Evolutionary conservation across 2,797 vertebrate genomes (phyloP), one percentile per base, ranked within the genome.

Genomic region (Enteromius unitaeniatus): DNA sequence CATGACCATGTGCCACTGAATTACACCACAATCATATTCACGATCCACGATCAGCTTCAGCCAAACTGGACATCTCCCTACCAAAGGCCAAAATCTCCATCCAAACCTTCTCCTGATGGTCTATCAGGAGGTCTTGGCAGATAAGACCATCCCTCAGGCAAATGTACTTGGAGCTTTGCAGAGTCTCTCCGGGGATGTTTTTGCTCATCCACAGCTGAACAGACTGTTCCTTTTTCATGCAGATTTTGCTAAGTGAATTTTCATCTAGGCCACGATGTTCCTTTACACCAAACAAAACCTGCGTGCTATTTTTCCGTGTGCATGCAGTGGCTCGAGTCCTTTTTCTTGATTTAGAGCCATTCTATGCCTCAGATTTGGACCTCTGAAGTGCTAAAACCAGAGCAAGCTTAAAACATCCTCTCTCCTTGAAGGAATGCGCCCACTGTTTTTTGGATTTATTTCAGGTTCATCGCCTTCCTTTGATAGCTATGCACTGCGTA

Each of bases 201-300:
- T 84, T 88, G 89, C 87, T 87, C 88, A 84, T 74, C 86, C 84
- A 84, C 79, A 78, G 89, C 85, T 85, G 92, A 88, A 94, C 92
- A 91, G 51, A 45, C 70, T 87, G 91, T 92, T 89, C 89, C 76
- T 89, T 79, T 74, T 85, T 90, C 85, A 88, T 87, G 88, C 86
- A 92, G 88, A 93, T 82, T 89, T 89, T 83, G 82, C 88, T 87
- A 81, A 40, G 13, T 89, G 88, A 86, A 88, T 90, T 91, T 89
- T 91, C 87, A 93, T 92, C 88, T 88, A 89, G 91, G 92, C 84
- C 93, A 92, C 72, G 75, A 90, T 92, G 91, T 93, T 93, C 91
- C 86, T 58, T 81, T 78, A 51, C 42, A 76, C 77, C 84, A 89
- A 91, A 86, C 84, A 91, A 74, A 87, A 87, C 23, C 72, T 2